These are phyloP conservation scores for Apocheima hispidaria DNA, from an alignment of 2,888 invertebrate species.

Conservation along the genomic window DNA sequence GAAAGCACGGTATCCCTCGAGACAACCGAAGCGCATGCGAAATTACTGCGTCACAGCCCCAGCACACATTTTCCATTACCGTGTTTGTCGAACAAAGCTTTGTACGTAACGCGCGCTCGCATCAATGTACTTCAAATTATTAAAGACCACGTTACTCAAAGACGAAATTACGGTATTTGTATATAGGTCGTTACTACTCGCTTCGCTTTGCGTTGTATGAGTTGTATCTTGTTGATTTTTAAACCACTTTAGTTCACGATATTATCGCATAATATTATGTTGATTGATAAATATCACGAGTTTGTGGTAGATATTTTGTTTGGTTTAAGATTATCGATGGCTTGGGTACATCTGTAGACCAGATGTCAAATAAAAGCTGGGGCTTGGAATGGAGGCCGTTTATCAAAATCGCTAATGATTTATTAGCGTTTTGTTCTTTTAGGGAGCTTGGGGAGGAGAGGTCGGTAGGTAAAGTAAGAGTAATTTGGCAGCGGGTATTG, in stretches of 20 bases:
- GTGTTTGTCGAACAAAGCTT: constrained; percentile 37
- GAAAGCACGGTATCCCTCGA: constrained; percentile 66
- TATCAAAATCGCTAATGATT: constrained; percentile 43
- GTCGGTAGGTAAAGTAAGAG: constrained; percentile 33
- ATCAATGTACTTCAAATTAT: constrained; percentile 54
- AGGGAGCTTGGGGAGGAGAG: constrained; percentile 28
- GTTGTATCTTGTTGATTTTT: constrained; percentile 77
- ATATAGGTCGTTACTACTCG: constrained; percentile 72
- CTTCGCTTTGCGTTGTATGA: too few species aligned
- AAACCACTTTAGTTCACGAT: constrained; percentile 75
- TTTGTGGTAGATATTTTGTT: constrained; percentile 41
- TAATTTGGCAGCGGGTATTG: constrained; percentile 32
- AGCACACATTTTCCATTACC: constrained; percentile 56
- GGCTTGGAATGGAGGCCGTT: constrained; percentile 36
- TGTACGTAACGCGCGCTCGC: neutral
- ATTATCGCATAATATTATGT: constrained; percentile 54
- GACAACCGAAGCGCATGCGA: constrained; percentile 79
- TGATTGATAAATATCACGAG: constrained; percentile 48
- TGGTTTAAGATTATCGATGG: constrained; percentile 52
- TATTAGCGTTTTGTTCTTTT: constrained; percentile 46
- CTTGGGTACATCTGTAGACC: constrained; percentile 49
- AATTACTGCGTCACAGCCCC: constrained; percentile 55
- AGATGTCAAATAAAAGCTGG: constrained; percentile 40
- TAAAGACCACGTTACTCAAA: constrained; percentile 46
- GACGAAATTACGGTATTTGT: constrained; percentile 65